Percentiles rank a stretch among this genome's conserved stretches.
phyloP scores from a whole-genome alignment of 2,113 vertebrate genomes.

The Ginglymostoma cirratum region DNA sequence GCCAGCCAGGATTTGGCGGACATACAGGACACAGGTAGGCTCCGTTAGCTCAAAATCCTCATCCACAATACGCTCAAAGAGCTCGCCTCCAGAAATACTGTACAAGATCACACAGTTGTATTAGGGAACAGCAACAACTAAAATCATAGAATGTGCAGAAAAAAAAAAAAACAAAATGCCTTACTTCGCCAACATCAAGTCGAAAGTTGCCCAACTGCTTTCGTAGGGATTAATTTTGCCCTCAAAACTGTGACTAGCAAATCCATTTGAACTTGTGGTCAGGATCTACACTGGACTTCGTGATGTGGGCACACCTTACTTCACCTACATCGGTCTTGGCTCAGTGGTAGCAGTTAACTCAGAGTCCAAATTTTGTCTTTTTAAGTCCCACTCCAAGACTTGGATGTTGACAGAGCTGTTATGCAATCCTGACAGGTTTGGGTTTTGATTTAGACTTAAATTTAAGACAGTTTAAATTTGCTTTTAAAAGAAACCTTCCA shows the following conservation, averaged over 20 bases:
- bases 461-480: too few species aligned
- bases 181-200: background rate
- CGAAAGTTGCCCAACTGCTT: background rate
- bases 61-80: conserved; percentile 71
- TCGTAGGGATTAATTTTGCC: background rate
- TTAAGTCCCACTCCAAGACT: too few species aligned
- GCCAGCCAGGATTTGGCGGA: conserved; percentile 77
- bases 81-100: conserved; percentile 74
- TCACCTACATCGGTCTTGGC: background rate
- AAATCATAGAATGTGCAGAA: background rate
- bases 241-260: background rate
- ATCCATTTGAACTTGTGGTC: background rate
- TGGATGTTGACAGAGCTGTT: too few species aligned
- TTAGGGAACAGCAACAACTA: background rate
- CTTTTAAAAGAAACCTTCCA: too few species aligned
- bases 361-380: too few species aligned
- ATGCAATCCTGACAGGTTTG: too few species aligned
- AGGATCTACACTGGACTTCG: background rate
- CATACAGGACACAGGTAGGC: conserved; percentile 65
- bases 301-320: background rate
- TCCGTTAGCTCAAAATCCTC: conserved; percentile 78
- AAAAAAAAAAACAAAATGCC: background rate
- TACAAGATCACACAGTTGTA: background rate
- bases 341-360: too few species aligned
- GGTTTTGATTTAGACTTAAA: too few species aligned